A percentile compares a stretch with the other conserved stretches of the same genome.
Evolutionary conservation across 2,113 vertebrate species (phyloP).

Genomic region (Brachyistius frenatus): DNA sequence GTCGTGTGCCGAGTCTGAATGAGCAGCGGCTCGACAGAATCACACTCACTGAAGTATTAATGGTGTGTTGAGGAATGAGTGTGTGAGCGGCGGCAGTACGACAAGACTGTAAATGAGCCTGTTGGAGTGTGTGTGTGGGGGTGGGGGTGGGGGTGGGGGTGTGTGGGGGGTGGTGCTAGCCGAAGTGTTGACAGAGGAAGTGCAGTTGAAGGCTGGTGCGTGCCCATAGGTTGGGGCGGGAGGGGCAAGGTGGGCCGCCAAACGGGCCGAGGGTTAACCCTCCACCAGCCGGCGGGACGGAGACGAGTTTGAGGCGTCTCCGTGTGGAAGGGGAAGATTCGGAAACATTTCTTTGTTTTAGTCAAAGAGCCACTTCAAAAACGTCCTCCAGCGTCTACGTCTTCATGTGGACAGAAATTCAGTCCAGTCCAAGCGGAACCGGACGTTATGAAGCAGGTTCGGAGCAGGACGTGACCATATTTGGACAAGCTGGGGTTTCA

Average conservation of each 20-base stretch:
- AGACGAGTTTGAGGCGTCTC: neutral
- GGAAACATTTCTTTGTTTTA: neutral
- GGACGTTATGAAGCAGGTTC: too few species aligned
- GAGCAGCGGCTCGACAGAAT: slow-evolving; percentile 32
- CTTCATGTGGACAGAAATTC: neutral
- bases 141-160: slow-evolving; percentile 12
- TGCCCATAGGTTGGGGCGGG: slow-evolving; percentile 68
- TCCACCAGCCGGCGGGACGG: slow-evolving; percentile 15
- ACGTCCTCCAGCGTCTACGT: neutral
- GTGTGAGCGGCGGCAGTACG: slow-evolving; percentile 47
- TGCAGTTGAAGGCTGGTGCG: slow-evolving; percentile 66
- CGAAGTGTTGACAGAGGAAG: slow-evolving; percentile 69
- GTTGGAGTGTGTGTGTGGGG: slow-evolving; percentile 16
- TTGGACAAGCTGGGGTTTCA: too few species aligned
- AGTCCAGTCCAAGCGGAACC: too few species aligned
- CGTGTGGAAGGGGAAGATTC: neutral
- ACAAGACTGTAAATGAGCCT: slow-evolving; percentile 59
- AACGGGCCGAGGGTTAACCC: slow-evolving; percentile 66
- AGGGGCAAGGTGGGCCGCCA: slow-evolving; percentile 57
- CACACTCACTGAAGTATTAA: slow-evolving; percentile 70
- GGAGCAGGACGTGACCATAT: too few species aligned
- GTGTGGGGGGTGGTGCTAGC: slow-evolving; percentile 51
- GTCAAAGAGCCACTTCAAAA: neutral
- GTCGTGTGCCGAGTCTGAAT: slow-evolving; percentile 14
- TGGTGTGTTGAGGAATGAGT: slow-evolving; percentile 57